Conservation (phyloP, 1,140 invertebrate species). For the Pentalonia nigronervosa region DNA sequence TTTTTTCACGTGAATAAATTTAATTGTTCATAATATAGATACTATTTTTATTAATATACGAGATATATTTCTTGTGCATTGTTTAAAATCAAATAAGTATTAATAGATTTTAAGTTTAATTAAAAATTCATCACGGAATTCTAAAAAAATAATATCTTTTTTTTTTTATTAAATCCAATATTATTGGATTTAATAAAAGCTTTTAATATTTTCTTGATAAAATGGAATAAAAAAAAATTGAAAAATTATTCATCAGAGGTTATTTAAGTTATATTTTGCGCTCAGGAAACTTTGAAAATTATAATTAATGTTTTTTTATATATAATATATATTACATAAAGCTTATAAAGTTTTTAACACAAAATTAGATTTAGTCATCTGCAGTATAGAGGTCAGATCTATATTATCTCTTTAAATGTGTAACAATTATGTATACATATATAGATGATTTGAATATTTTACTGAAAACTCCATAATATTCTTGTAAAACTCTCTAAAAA, state of each 20-base stretch:
- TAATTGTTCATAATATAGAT: no score
- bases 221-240: not conserved
- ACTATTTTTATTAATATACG: not conserved
- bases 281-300: not conserved
- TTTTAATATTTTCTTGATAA: not conserved
- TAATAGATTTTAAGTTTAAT: not conserved
- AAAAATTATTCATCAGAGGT: not conserved
- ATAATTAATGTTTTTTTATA: slow-evolving; percentile 22
- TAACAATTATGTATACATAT: not conserved
- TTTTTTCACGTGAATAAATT: not conserved
- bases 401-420: slow-evolving; percentile 13
- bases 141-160: not conserved
- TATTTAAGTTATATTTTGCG: not conserved
- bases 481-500: not conserved
- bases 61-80: not conserved
- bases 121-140: not conserved
- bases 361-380: slow-evolving; percentile 15
- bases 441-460: slow-evolving; percentile 3
- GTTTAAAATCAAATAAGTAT: not conserved
- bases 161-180: not conserved
- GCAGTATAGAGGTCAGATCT: slow-evolving; percentile 12
- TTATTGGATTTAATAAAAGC: not conserved
- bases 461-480: not conserved
- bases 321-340: slow-evolving; percentile 3
- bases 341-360: slow-evolving; percentile 25